Conservation (phyloP, 2,113 vertebrate species). For the Tragelaphus scriptus region DNA sequence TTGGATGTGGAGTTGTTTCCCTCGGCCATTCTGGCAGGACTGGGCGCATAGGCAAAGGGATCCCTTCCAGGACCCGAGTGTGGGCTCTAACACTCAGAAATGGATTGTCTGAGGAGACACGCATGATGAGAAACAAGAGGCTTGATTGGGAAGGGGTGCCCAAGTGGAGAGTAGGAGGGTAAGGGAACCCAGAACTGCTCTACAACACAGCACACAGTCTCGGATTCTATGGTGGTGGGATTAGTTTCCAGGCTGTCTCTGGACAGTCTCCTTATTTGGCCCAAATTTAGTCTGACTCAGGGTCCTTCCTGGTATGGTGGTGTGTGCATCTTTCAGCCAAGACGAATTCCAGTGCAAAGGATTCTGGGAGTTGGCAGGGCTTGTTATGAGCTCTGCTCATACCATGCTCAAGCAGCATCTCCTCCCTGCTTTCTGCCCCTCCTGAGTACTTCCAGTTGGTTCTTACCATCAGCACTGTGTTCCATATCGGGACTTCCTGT, state of each 20-base stretch:
- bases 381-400: not conserved
- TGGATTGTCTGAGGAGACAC: not conserved
- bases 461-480: not conserved
- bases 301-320: not conserved
- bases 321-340: not conserved
- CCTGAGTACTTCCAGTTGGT: not conserved
- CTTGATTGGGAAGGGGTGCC: not conserved
- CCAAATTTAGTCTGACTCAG: not conserved
- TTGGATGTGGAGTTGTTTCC: not conserved
- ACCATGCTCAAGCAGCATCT: not conserved
- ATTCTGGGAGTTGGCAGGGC: not conserved
- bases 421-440: not conserved
- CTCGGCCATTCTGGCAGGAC: accelerated
- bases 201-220: not conserved
- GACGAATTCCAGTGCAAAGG: not conserved
- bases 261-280: not conserved
- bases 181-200: not conserved
- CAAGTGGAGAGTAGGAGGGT: not conserved
- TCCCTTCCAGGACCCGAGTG: not conserved
- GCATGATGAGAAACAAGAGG: not conserved
- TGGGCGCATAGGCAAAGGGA: not conserved
- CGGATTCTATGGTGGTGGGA: not conserved
- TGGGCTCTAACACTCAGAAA: not conserved
- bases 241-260: not conserved
- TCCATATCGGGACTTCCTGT: not conserved